Evolutionary conservation across 64 coral and sea anemone genomes (phyloP).

Genomic region (Montipora foliosa): DNA sequence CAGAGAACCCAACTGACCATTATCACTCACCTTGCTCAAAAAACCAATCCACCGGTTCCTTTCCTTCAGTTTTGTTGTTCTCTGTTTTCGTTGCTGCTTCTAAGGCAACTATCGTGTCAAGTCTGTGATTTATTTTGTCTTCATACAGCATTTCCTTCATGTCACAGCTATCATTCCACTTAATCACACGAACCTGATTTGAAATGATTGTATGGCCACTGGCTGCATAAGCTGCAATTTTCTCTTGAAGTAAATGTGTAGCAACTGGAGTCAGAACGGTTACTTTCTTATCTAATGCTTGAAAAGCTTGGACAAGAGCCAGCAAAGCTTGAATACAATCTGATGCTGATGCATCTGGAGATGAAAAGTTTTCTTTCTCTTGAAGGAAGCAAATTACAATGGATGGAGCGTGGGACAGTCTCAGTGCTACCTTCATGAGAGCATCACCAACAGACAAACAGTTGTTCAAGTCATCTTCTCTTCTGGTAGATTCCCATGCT

Average conservation of each 20-base stretch:
- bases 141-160: not conserved
- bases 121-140: conserved; percentile 17
- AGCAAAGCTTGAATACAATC: not conserved
- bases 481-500: not conserved
- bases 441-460: not conserved
- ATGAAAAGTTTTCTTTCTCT: conserved; percentile 10
- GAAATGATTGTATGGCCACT: not conserved
- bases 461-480: not conserved
- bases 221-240: not conserved
- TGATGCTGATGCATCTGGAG: not conserved
- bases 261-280: not conserved
- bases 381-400: conserved; percentile 13
- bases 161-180: not conserved
- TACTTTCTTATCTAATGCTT: conserved; percentile 21
- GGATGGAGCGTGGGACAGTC: conserved; percentile 22
- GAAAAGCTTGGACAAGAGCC: conserved; percentile 23
- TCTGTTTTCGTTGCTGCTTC: not conserved
- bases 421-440: conserved; percentile 1
- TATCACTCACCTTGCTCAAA: not conserved
- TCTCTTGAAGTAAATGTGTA: not conserved
- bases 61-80: not conserved
- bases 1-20: too few relatives aligned
- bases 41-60: not conserved
- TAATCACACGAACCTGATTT: not conserved
- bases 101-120: conserved; percentile 13